Evolutionary conservation across 1,140 invertebrate genomes (phyloP), one percentile per base, ranked within the genome.

Genomic region (Proctacanthus coquilletti): DNA sequence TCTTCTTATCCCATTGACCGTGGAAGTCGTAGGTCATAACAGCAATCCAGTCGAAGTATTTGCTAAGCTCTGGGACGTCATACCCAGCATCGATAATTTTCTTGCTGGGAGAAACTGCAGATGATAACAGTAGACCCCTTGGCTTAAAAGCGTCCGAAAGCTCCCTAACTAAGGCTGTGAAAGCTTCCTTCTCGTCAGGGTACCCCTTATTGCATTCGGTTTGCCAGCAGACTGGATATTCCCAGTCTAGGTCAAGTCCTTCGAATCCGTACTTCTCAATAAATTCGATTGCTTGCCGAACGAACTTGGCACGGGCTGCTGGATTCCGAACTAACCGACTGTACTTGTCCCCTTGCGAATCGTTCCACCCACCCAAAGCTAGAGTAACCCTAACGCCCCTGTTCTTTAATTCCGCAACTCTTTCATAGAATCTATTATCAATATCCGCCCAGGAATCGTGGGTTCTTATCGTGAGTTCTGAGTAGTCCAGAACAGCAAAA

Each of bases 21-120:
- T 89, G 84, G 56, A 75, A 89, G 50, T 89, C 85, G 44, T 89
- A 91, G 0, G 81, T 77, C 86, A 89, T 89, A 0, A 92, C 79
- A 13, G 79, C 79, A 18, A 77, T 72, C 81, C 85, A 91, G 52
- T 92, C 86, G n/a, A 91, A 63, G 50, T 79, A 69, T 42, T 71
- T 62, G 1, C 76, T 72, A 1, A 89, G 45, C 0, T 71, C 60
- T 0, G 77, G 73, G 2, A 91, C 81, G 46, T 88, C 80, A 44
- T 91, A 91, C 1, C 83, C 86, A 3, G 71, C 74, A 54, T 91
- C 84, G 31, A 91, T 82, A 1, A 89, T 81, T 46, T 72, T 79
- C 62, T 89, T 91, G 51, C 78, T 89, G 0, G 85, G 84, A 0
- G 84, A 87, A 0, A 91, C 85, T 0, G 85, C 86, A 1, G 85